A percentile compares a stretch with the other conserved stretches of the same genome.
Conservation (phyloP, 2,888 invertebrate genomes). For the Operophtera brumata region DNA sequence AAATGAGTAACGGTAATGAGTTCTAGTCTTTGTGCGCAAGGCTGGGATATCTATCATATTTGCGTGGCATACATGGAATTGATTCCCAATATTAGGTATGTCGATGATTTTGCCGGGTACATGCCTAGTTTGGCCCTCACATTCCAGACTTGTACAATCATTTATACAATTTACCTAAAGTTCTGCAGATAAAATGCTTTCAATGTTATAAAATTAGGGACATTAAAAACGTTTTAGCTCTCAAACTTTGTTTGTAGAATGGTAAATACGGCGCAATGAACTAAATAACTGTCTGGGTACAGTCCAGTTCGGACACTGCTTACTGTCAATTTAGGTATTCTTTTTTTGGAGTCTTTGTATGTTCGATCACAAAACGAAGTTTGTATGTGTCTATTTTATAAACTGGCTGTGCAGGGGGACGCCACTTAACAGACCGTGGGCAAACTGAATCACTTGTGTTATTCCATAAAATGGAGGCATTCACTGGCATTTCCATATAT, state of each 20-base stretch:
- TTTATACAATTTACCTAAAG: not conserved
- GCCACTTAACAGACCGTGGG: too few relatives aligned
- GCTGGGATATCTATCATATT: too few relatives aligned
- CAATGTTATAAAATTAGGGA: conserved; percentile 18
- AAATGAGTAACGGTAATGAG: too few relatives aligned
- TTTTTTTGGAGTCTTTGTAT: not conserved
- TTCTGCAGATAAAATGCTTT: conserved; percentile 23
- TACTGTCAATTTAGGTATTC: not conserved
- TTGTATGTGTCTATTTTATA: not conserved
- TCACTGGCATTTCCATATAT: conserved; percentile 4
- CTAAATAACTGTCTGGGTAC: not conserved
- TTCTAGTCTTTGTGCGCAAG: too few relatives aligned
- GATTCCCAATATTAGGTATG: too few relatives aligned
- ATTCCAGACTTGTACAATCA: not conserved
- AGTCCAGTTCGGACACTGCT: not conserved
- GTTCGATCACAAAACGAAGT: too few relatives aligned
- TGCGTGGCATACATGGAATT: too few relatives aligned
- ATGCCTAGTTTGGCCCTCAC: not conserved
- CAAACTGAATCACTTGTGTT: not conserved
- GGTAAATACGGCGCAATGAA: not conserved
- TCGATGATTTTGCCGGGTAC: too few relatives aligned
- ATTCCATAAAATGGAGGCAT: not conserved
- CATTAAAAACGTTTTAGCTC: conserved; percentile 20
- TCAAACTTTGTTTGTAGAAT: conserved; percentile 3
- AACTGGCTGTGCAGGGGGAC: too few relatives aligned